Conservation (phyloP, 2,113 vertebrate genomes). For the Mirounga angustirostris region DNA sequence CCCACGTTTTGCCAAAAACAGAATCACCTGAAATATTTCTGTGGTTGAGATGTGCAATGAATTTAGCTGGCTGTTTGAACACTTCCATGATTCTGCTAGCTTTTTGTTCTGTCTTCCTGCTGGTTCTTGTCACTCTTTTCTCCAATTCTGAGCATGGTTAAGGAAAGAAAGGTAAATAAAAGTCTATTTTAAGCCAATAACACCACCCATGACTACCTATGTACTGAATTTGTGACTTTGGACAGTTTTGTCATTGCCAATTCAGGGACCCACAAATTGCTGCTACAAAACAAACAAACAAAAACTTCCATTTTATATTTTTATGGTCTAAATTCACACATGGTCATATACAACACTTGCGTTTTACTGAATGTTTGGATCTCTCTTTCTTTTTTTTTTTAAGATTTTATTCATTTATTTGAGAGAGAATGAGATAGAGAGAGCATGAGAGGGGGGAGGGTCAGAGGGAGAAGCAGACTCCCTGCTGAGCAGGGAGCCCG, state of each 20-base stretch:
- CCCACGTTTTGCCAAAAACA: constrained; percentile 73
- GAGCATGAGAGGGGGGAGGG: background rate
- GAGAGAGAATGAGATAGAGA: background rate
- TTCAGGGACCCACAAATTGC: background rate
- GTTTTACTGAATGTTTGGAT: background rate
- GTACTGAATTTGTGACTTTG: constrained; percentile 52
- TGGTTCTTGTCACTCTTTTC: constrained; percentile 29
- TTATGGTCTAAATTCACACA: background rate
- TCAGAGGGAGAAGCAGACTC: background rate
- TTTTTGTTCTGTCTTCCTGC: constrained; percentile 60
- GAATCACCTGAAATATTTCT: constrained; percentile 78
- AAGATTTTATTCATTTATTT: background rate
- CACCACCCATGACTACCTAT: constrained; percentile 63
- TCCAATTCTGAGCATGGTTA: constrained; percentile 46
- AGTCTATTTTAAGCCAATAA: constrained; percentile 45
- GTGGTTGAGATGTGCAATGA: constrained; percentile 28
- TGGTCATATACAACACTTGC: background rate
- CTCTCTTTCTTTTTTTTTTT: no score
- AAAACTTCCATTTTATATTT: constrained; percentile 8
- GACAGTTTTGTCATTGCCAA: constrained; percentile 38
- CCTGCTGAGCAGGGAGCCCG: background rate
- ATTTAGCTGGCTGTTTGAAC: constrained; percentile 46
- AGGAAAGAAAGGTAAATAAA: constrained; percentile 43
- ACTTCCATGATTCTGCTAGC: background rate
- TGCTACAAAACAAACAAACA: constrained; percentile 15